A percentile compares a stretch with the other conserved stretches of the same genome.
These are phyloP conservation scores for Boloria euphrosyne DNA, from an alignment of 2,888 invertebrate species.

Conservation along the genomic window DNA sequence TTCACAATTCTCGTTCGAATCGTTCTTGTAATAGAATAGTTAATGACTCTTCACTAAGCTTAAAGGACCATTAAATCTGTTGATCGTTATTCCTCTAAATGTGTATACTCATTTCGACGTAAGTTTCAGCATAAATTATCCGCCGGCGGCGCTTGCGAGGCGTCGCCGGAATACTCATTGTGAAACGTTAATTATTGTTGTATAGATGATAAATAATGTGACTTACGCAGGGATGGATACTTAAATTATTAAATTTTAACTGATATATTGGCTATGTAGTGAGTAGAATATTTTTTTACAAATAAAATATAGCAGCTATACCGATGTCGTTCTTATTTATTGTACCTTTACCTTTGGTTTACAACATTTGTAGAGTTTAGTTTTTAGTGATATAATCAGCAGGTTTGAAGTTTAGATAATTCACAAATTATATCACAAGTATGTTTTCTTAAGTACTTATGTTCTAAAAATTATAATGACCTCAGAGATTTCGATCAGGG, in stretches of 20 bases:
- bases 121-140: slow-evolving; percentile 82
- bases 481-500: no score
- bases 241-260: slow-evolving; percentile 83
- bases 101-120: slow-evolving; percentile 59
- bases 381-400: no score
- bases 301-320: slow-evolving; percentile 85
- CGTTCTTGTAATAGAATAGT: slow-evolving; percentile 34
- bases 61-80: slow-evolving; percentile 72
- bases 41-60: slow-evolving; percentile 63
- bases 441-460: no score
- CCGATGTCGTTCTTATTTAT: slow-evolving; percentile 45
- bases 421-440: no score
- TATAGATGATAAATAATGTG: slow-evolving; percentile 82
- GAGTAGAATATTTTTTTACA: slow-evolving; percentile 88
- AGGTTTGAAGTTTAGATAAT: no score
- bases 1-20: neutral
- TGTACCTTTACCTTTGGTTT: slow-evolving; percentile 7
- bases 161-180: slow-evolving; percentile 79
- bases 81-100: slow-evolving; percentile 63
- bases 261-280: slow-evolving; percentile 86
- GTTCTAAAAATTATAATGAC: no score
- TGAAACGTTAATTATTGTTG: slow-evolving; percentile 80
- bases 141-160: slow-evolving; percentile 54
- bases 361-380: neutral
- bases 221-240: slow-evolving; percentile 84